Base-by-base conservation (phyloP, 2,113 vertebrate species). In the Stomatorhinus ivindoensis region DNA sequence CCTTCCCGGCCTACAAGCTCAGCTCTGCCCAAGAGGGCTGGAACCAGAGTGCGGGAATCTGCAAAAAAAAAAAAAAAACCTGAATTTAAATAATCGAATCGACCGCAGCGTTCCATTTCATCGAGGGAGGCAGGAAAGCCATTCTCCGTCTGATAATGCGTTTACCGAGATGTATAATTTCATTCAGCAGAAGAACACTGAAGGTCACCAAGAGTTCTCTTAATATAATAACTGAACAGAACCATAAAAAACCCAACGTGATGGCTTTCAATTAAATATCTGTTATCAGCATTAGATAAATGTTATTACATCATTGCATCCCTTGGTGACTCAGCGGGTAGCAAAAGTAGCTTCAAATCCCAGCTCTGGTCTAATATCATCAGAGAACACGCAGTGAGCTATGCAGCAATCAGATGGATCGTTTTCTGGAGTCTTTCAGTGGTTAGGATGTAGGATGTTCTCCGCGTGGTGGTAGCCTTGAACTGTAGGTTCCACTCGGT, bases 81-180 rank as follows among this genome's bases (percentile, higher is more conserved):
- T n/a, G 89, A 58, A 88, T 27, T 85, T 53, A 85, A 85, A 86
- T 90, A 89, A 89, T 46, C 87, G 89, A 90, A 91, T 93, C 90
- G 91, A 6, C 90, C 65, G 11, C 39, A 48, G 85, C 13, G 82
- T 88, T 58, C 89, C 87, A 61, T 90, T 89, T 91, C 89, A 87
- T 42, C 0, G 53, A 88, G 85, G 21, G 83, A 89, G 88, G 88
- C 91, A 88, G 51, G 92, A 1, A 90, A 88, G 46, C 92, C 90
- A 89, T 90, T 80, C 51, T 92, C 91, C 13, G 73, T 80, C 82
- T 24, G 84, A 69, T 89, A 47, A 24, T 93, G 92, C 93, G 91
- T 94, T 93, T 92, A 65, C 53, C 89, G 24, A 92, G 93, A 94
- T 93, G 92, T 93, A 92, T 91, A 91, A 94, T 93, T 93, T 94